A percentile compares a stretch with the other conserved stretches of the same genome.
These are phyloP conservation scores for Dolomedes plantarius DNA, from an alignment of 2,888 invertebrate genomes.

Conservation along the genomic window DNA sequence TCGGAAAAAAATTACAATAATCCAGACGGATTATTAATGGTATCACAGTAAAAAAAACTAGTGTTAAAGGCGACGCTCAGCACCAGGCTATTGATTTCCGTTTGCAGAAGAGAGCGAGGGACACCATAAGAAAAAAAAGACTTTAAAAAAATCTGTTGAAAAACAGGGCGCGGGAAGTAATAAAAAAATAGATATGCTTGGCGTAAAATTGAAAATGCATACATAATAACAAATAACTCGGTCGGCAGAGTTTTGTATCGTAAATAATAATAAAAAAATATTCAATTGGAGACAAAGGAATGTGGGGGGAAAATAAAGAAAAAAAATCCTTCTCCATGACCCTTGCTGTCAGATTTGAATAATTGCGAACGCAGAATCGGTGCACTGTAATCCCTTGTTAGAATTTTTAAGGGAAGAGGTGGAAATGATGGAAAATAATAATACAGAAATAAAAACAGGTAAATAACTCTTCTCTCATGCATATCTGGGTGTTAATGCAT, in stretches of 20 bases:
- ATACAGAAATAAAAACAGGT: conserved; percentile 62
- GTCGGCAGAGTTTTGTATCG: conserved; percentile 35
- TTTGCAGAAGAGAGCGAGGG: conserved; percentile 18
- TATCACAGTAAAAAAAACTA: conserved; percentile 18
- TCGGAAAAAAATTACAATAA: conserved; percentile 23
- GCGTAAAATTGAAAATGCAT: conserved; percentile 69
- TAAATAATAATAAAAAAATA: conserved; percentile 41
- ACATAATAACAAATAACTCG: conserved; percentile 69
- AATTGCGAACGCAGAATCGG: conserved; percentile 43
- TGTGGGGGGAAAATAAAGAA: conserved; percentile 14
- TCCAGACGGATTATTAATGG: conserved; percentile 60
- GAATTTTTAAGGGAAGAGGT: conserved; percentile 43
- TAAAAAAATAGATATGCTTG: not conserved
- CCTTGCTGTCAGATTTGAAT: conserved; percentile 62
- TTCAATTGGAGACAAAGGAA: conserved; percentile 7
- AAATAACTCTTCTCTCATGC: conserved; percentile 33
- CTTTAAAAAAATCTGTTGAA: conserved; percentile 22
- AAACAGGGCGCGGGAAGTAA: conserved; percentile 31
- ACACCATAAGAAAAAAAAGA: conserved; percentile 21
- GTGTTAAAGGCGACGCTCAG: conserved; percentile 27
- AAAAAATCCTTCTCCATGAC: conserved; percentile 23
- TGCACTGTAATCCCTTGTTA: conserved; percentile 42
- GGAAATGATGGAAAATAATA: conserved; percentile 24
- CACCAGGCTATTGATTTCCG: conserved; percentile 54
- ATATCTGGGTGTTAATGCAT: conserved; percentile 12